phyloP scores from a whole-genome alignment of 2,888 invertebrate genomes.

The Rhagonycha lutea region DNA sequence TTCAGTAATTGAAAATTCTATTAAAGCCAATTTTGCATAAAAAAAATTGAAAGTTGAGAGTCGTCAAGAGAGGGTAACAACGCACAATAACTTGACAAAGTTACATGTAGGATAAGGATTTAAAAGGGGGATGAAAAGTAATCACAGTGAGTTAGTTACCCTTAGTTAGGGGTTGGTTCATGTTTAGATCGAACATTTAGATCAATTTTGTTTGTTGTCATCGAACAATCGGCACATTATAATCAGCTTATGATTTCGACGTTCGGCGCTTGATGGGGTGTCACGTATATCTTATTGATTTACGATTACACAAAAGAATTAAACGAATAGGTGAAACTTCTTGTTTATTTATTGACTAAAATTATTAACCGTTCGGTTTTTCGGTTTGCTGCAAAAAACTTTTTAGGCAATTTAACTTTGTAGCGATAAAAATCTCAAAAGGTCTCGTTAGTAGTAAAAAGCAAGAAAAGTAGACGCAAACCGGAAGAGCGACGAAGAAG shows the following conservation, averaged over 20 bases:
- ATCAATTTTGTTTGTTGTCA: slow-evolving; percentile 57
- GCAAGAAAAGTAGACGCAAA: not conserved
- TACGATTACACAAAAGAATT: slow-evolving; percentile 9
- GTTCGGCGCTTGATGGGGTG: slow-evolving; percentile 18
- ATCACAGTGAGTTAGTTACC: slow-evolving; percentile 53
- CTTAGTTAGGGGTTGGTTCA: slow-evolving; percentile 49
- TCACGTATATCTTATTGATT: slow-evolving; percentile 17
- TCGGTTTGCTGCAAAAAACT: slow-evolving; percentile 5
- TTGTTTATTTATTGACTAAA: not conserved
- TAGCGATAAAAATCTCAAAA: slow-evolving; percentile 20
- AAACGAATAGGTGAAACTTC: slow-evolving; percentile 1
- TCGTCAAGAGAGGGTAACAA: not conserved
- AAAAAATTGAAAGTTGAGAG: not conserved
- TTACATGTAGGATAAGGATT: not conserved
- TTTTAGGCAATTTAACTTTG: slow-evolving; percentile 22
- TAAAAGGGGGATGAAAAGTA: slow-evolving; percentile 46
- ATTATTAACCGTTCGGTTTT: slow-evolving; percentile 1
- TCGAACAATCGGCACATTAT: slow-evolving; percentile 55
- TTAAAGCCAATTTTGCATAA: not conserved
- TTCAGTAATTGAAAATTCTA: slow-evolving; percentile 20
- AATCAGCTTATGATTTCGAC: slow-evolving; percentile 45
- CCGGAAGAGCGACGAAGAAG: slow-evolving; percentile 22
- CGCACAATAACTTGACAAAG: not conserved
- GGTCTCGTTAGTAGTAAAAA: slow-evolving; percentile 6
- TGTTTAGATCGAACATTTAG: slow-evolving; percentile 56